Conservation (phyloP, 2,797 vertebrate genomes). For the Pseudomugil tenellus region DNA sequence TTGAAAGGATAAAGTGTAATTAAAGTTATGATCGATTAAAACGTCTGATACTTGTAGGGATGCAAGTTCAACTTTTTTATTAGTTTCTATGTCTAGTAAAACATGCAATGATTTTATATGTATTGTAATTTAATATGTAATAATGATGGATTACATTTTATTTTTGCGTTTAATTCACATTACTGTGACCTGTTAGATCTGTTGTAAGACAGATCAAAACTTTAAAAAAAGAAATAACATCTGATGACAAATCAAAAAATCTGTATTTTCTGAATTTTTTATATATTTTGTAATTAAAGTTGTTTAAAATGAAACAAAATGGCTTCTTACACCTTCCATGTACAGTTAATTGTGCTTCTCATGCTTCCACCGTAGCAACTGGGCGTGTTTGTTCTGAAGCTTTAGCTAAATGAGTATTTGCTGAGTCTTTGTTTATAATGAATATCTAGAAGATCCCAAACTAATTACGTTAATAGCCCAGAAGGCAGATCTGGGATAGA, state of each 20-base stretch:
- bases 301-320: background rate
- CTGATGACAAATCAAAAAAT: background rate
- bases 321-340: background rate
- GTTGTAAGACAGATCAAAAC: background rate
- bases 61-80: too few species aligned
- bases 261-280: background rate
- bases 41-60: too few species aligned
- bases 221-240: background rate
- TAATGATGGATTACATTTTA: too few species aligned
- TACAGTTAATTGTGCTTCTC: background rate
- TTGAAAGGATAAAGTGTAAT: background rate
- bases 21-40: background rate
- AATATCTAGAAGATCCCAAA: constrained; percentile 65
- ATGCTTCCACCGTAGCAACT: constrained; percentile 30
- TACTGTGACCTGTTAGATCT: too few species aligned
- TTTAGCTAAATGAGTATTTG: constrained; percentile 52
- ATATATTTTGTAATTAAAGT: background rate
- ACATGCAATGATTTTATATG: too few species aligned
- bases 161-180: too few species aligned
- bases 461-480: constrained; percentile 71
- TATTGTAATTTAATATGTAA: too few species aligned
- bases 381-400: constrained; percentile 12
- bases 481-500: constrained; percentile 56
- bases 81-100: too few species aligned
- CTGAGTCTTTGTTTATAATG: constrained; percentile 67